Base-by-base conservation (phyloP, 2,113 vertebrate species). In the Oryzias celebensis region DNA sequence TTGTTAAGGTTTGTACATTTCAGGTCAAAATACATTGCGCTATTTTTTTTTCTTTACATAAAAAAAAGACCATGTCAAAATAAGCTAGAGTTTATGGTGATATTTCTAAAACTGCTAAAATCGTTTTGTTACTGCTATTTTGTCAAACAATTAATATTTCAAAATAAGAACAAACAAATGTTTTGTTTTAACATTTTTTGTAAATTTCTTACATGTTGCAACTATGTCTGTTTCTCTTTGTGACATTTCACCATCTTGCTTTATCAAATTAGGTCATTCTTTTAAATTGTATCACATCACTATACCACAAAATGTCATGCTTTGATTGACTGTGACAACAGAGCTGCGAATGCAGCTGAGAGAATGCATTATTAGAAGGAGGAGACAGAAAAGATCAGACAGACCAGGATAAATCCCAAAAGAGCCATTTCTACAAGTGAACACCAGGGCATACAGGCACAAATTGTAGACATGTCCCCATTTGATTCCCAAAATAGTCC, bases 281-380 rank as follows among this genome's bases (percentile, higher is more conserved):
- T 72, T 75, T 75, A 2, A 62, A 55, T 53, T 59, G 12, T 48
- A 63, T 36, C 22, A 62, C 49, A 65, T 63, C 8, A 22, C 18
- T 53, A 31, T 64, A 59, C 14, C 7, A 46, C 10, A 51, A 62
- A 16, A 13, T 55, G 6, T 48, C 5, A 3, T 45, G 18, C 10
- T 59, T 62, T 48, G 12, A 75, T 15, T 2, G 17, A 59, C 52
- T 78, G 13, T 7, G 14, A 73, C 61, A 65, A 52, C 53, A 55
- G 26, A 52, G 62, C 42, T 71, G 65, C 47, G 52, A 61, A 41
- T 62, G 31, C 14, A 23, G 17, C 23, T 61, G 23, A 76, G 46
- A 67, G 52, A 66, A 45, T n/a, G 62, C 62, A 56, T 50, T 24
- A 54, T 69, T 51, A 60, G 65, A 28, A 73, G 68, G 72, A 65